Percentiles rank a stretch among this genome's conserved stretches.
phyloP scores from a whole-genome alignment of 1,140 invertebrate species.

The Lasaia peninsularis region DNA sequence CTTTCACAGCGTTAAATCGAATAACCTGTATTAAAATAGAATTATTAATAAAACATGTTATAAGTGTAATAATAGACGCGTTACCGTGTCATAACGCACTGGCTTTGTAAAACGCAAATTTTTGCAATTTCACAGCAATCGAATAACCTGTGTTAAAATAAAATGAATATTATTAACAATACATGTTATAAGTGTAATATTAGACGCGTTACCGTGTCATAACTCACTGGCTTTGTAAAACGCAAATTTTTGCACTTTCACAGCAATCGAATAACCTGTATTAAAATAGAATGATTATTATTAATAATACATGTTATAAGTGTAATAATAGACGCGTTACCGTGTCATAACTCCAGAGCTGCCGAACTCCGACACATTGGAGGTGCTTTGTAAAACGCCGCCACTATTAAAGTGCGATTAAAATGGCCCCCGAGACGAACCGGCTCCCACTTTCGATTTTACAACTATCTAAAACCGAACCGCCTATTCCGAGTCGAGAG shows the following conservation, averaged over 20 bases:
- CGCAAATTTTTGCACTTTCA: too few species aligned
- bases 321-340: background rate
- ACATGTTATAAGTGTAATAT: slow-evolving; percentile 8
- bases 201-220: background rate
- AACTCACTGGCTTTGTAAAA: slow-evolving; percentile 36
- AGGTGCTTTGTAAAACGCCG: slow-evolving; percentile 52
- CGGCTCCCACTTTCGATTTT: slow-evolving; percentile 68
- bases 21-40: too few species aligned
- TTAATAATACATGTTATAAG: slow-evolving; percentile 14
- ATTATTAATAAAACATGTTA: too few species aligned
- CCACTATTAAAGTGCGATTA: slow-evolving; percentile 70
- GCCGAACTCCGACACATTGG: slow-evolving; percentile 39
- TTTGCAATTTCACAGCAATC: too few species aligned
- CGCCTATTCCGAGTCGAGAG: slow-evolving; percentile 21
- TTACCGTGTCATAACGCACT: background rate
- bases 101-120: slow-evolving; percentile 55
- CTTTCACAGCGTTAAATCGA: too few species aligned
- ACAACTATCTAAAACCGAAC: slow-evolving; percentile 60
- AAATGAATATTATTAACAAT: too few species aligned
- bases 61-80: background rate
- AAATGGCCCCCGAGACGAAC: slow-evolving; percentile 42
- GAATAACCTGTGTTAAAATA: too few species aligned
- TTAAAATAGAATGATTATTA: too few species aligned
- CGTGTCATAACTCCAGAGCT: background rate
- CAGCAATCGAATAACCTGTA: too few species aligned